A percentile compares a stretch with the other conserved stretches of the same genome.
These are phyloP conservation scores for Uloborus diversus DNA, from an alignment of 1,140 invertebrate genomes.

Conservation along the genomic window DNA sequence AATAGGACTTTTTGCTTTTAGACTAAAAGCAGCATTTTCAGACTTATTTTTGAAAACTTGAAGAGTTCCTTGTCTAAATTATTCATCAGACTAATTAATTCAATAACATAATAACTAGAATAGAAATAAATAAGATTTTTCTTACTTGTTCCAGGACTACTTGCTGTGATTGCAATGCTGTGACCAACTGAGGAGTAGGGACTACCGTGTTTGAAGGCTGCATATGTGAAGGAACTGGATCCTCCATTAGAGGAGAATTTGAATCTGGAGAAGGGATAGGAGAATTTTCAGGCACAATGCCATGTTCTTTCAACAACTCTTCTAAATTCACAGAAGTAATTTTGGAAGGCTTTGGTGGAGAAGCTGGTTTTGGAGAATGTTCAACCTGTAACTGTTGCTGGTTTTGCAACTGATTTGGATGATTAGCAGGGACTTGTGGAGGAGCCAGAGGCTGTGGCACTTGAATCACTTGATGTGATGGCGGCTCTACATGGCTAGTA, in stretches of 20 bases:
- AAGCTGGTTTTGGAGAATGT: slow-evolving; percentile 25
- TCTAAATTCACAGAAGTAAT: slow-evolving; percentile 59
- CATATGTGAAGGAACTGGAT: slow-evolving; percentile 2
- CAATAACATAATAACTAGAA: no score
- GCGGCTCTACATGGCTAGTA: slow-evolving; percentile 41
- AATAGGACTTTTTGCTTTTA: no score
- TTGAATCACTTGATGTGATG: slow-evolving; percentile 40
- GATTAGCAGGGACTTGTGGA: slow-evolving; percentile 22
- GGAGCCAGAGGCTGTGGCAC: slow-evolving; percentile 44
- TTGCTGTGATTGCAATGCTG: slow-evolving; percentile 14
- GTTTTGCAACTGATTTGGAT: background rate
- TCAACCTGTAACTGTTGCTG: slow-evolving; percentile 18
- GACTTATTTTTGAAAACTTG: no score
- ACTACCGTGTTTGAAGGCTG: background rate
- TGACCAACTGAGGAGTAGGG: slow-evolving; percentile 25
- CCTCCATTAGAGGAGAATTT: slow-evolving; percentile 27
- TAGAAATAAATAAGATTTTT: no score
- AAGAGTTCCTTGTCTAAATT: no score
- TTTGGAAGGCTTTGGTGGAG: slow-evolving; percentile 32
- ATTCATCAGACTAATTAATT: no score
- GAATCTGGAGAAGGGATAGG: slow-evolving; percentile 48
- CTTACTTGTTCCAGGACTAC: slow-evolving; percentile 44
- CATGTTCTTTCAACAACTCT: slow-evolving; percentile 61
- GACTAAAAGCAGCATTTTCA: no score
- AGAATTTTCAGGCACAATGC: slow-evolving; percentile 58